These are phyloP conservation scores for Monodelphis domestica DNA, from an alignment of 2,797 vertebrate species.

Conservation along the genomic window DNA sequence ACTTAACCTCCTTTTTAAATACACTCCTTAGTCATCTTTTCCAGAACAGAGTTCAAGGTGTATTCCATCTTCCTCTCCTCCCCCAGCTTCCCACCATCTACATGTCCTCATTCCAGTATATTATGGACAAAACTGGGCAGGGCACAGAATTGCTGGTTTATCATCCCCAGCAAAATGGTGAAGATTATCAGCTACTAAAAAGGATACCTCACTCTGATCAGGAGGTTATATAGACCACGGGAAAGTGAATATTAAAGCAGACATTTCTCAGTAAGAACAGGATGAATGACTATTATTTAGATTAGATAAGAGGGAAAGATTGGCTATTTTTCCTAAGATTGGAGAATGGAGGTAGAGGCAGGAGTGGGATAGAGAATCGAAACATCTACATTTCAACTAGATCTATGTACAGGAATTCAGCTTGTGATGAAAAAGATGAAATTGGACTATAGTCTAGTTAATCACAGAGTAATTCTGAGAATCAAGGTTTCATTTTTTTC, in stretches of 20 bases:
- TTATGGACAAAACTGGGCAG: background rate
- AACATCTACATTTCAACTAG: constrained; percentile 56
- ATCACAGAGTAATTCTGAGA: constrained; percentile 58
- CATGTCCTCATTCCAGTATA: background rate
- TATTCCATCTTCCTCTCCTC: background rate
- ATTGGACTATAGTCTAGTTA: constrained; percentile 49
- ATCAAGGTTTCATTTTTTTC: constrained; percentile 57
- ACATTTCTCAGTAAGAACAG: background rate
- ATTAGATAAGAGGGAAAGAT: constrained; percentile 33
- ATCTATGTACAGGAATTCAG: constrained; percentile 25
- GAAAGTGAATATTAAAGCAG: constrained; percentile 27
- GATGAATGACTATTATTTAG: constrained; percentile 41
- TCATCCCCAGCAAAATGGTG: constrained; percentile 2
- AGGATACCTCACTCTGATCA: constrained; percentile 12
- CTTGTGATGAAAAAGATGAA: background rate
- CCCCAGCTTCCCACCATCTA: background rate
- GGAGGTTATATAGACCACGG: constrained; percentile 1
- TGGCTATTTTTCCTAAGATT: constrained; percentile 43
- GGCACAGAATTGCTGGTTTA: background rate
- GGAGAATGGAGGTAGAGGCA: no score
- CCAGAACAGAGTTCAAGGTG: background rate
- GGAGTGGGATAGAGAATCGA: constrained; percentile 1
- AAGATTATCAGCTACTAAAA: background rate
- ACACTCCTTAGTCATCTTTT: background rate
- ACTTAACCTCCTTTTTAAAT: no score